A percentile compares a stretch with the other conserved stretches of the same genome.
phyloP scores from a whole-genome alignment of 2,113 vertebrate species.

The Ophiodon elongatus region DNA sequence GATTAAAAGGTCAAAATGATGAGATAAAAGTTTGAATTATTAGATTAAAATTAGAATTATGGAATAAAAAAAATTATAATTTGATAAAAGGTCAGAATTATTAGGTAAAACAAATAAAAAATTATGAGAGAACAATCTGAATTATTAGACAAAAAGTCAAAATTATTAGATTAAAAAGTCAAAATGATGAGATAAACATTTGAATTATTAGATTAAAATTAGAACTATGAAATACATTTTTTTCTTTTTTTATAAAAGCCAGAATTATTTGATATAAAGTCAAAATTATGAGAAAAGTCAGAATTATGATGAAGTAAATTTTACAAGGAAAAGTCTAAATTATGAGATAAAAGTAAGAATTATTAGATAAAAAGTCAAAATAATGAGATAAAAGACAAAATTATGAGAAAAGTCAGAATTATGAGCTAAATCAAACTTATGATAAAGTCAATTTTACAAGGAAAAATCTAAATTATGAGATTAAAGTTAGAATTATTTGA shows the following conservation, averaged over 20 bases:
- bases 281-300: too few relatives aligned
- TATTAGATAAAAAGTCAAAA: neutral
- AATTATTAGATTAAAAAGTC: neutral
- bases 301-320: too few relatives aligned
- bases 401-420: neutral
- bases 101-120: neutral
- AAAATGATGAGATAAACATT: too few relatives aligned
- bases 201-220: neutral
- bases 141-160: neutral
- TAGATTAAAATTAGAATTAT: neutral
- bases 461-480: neutral
- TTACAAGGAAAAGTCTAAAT: neutral
- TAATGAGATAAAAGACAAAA: neutral
- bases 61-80: too few relatives aligned
- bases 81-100: neutral
- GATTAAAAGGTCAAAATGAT: neutral
- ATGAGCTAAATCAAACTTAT: too few relatives aligned
- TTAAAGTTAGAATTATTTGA: neutral
- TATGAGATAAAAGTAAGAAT: neutral
- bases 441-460: too few relatives aligned
- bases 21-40: neutral
- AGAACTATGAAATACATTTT: too few relatives aligned
- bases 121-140: too few relatives aligned
- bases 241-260: too few relatives aligned
- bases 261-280: neutral